Conservation (phyloP, 2,797 vertebrate species). For the Monodelphis domestica region DNA sequence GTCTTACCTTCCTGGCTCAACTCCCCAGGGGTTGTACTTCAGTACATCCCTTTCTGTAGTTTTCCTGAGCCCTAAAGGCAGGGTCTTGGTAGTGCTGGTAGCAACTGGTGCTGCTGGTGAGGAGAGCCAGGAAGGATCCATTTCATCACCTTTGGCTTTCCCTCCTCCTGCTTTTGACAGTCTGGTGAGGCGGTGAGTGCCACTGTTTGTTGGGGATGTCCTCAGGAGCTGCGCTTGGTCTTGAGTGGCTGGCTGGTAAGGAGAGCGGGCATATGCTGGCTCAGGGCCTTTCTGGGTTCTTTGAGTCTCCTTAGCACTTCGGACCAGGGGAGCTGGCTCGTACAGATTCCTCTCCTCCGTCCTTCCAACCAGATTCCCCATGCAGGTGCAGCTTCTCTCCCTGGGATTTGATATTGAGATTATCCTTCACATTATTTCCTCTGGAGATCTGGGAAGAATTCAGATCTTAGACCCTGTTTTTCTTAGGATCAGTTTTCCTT, state of each 20-base stretch:
- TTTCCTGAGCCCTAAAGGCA: too few relatives aligned
- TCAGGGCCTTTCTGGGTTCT: not conserved
- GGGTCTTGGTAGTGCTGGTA: too few relatives aligned
- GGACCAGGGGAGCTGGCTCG: accelerated
- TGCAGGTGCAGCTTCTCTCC: not conserved
- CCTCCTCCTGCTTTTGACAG: not conserved
- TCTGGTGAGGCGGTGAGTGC: not conserved
- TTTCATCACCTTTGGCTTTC: not conserved
- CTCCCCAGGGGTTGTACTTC: not conserved
- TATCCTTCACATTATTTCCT: too few relatives aligned
- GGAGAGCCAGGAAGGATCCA: not conserved
- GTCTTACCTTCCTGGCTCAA: not conserved
- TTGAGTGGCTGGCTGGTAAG: not conserved
- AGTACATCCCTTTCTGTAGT: not conserved
- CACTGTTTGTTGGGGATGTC: too few relatives aligned
- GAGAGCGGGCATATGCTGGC: not conserved
- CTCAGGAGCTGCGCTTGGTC: too few relatives aligned
- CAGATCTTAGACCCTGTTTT: not conserved
- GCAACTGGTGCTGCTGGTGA: not conserved
- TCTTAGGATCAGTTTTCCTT: not conserved
- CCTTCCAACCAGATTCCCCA: not conserved
- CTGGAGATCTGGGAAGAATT: not conserved
- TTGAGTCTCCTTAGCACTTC: not conserved
- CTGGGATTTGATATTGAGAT: not conserved
- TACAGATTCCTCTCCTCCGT: not conserved